These are phyloP conservation scores for Cydia amplana DNA, from an alignment of 1,140 invertebrate genomes.

Conservation along the genomic window DNA sequence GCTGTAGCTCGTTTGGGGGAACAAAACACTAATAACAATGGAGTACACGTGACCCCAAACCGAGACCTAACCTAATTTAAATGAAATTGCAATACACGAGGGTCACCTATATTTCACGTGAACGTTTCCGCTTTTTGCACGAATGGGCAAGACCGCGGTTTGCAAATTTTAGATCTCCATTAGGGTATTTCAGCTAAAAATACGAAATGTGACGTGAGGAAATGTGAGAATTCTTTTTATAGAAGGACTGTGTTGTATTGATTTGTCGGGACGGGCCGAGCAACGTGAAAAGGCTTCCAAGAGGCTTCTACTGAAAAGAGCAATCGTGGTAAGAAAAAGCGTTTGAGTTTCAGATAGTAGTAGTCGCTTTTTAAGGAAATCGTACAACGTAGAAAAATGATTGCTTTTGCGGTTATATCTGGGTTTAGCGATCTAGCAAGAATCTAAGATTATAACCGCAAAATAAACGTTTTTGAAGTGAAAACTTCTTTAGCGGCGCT, in stretches of 20 bases:
- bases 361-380: not conserved
- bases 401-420: not conserved
- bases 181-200: conserved; percentile 23
- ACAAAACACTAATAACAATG: conserved; percentile 32
- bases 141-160: conserved; percentile 3
- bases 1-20: not conserved
- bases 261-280: not conserved
- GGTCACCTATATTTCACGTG: conserved; percentile 31
- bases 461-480: no score
- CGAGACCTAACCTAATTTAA: conserved; percentile 32
- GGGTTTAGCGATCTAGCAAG: not conserved
- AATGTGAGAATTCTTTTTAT: conserved; percentile 16
- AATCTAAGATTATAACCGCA: no score
- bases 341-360: not conserved
- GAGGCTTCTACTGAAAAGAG: not conserved
- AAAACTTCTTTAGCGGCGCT: no score
- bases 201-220: not conserved
- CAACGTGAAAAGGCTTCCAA: conserved; percentile 4
- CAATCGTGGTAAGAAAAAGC: not conserved
- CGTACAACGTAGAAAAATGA: not conserved
- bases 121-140: conserved; percentile 22
- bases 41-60: conserved; percentile 19
- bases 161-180: conserved; percentile 19
- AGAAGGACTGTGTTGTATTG: conserved; percentile 8
- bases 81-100: conserved; percentile 30